Base-by-base conservation (phyloP, 2,888 invertebrate genomes). In the Trisateles emortualis region DNA sequence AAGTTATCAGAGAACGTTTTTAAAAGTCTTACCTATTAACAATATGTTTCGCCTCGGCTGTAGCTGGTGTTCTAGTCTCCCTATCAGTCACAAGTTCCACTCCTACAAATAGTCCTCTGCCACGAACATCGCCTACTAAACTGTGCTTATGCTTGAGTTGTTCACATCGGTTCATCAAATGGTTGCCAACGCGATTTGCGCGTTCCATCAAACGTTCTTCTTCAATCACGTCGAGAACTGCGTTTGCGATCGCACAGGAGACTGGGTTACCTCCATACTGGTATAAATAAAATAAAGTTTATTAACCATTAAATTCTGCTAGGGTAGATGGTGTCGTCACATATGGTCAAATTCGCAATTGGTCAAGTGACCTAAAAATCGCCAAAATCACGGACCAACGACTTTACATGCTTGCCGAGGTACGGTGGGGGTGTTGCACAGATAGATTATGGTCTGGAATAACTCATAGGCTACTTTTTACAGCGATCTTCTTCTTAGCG, bases 181-280 rank as follows among this genome's bases (percentile, higher is more conserved):
- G 95, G 58, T 95, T 94, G 3, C 99, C 99, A 19, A 99, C 96
- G 29, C 94, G 92, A 0, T 94, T 83, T 0, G 99, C 99, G 60
- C 98, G 96, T 64, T 98, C 95, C 80, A 96, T 94, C 5, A 99
- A 92, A 19, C 96, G 94, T 81, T 99, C 99, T 33, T 96, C 95
- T 76, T 98, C 97, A 56, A 99, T 97, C 3, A 98, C 96, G 74
- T 98, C 97, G 81, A 99, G 95, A 0, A 99, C 99, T 2, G 99
- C 98, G 80, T 97, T 96, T 0, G 98, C 98, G 42, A 99, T 97
- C 0, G 99, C 99, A 83, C 99, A 99, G 0, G 99, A 99, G 0
- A 99, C 99, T 9, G 99, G 99, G 92, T 99, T 99, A 8, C 99
- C 99, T 9, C 99, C 99, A 81, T 98, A 99, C 98, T 98, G 87